These are phyloP conservation scores for Apantesis nais DNA, from an alignment of 2,888 invertebrate genomes.

Conservation along the genomic window DNA sequence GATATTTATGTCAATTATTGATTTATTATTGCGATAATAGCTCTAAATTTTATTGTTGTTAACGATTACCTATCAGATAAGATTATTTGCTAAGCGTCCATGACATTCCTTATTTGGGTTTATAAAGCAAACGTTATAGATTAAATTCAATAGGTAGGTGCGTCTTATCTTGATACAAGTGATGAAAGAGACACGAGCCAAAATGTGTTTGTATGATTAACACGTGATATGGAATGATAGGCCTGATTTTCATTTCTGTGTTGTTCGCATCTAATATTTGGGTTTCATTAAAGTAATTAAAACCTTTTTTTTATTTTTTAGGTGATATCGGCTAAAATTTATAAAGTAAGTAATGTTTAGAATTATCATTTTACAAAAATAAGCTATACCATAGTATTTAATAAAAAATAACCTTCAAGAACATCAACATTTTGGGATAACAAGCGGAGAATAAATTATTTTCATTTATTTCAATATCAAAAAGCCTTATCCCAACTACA, in stretches of 20 bases:
- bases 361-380: background rate
- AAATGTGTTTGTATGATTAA: slow-evolving; percentile 75
- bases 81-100: slow-evolving; percentile 49
- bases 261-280: background rate
- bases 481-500: no score
- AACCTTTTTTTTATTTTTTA: background rate
- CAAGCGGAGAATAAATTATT: no score
- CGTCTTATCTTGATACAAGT: slow-evolving; percentile 43
- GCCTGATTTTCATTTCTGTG: slow-evolving; percentile 3
- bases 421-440: no score
- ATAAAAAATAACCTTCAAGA: slow-evolving; percentile 54
- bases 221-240: slow-evolving; percentile 76
- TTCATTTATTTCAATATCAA: no score
- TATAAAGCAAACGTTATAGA: slow-evolving; percentile 37
- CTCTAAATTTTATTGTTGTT: slow-evolving; percentile 16
- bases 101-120: slow-evolving; percentile 20
- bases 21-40: slow-evolving; percentile 13
- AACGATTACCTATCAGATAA: slow-evolving; percentile 40
- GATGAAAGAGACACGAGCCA: slow-evolving; percentile 80
- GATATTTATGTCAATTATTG: background rate
- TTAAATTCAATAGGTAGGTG: slow-evolving; percentile 19
- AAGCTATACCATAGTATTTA: no score
- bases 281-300: background rate
- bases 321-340: background rate
- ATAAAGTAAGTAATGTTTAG: background rate